Percentiles rank a stretch among this genome's conserved stretches.
phyloP scores from a whole-genome alignment of 2,113 vertebrate genomes.

The Puntigrus tetrazona region DNA sequence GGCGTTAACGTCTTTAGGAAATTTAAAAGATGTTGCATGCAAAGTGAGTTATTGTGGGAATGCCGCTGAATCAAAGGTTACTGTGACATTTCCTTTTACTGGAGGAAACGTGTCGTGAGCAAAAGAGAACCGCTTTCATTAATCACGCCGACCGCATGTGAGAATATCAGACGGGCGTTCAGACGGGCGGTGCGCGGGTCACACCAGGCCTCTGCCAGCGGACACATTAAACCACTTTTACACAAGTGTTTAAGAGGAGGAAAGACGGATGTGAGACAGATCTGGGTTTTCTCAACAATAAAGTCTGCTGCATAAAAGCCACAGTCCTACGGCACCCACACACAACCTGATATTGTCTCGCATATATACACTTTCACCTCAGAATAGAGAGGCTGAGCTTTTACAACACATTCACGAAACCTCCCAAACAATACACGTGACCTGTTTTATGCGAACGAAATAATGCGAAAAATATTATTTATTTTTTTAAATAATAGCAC shows the following conservation, averaged over 20 bases:
- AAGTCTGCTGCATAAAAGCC: slow-evolving; percentile 1
- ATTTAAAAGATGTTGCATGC: not conserved
- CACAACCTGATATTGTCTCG: not conserved
- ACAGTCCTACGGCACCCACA: not conserved
- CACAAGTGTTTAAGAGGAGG: slow-evolving; percentile 18
- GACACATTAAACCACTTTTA: slow-evolving; percentile 32
- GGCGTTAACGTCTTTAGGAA: not conserved
- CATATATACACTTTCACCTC: not conserved
- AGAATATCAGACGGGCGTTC: slow-evolving; percentile 18
- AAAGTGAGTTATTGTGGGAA: slow-evolving; percentile 16
- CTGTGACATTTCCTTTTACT: slow-evolving; percentile 18
- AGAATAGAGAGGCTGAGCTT: not conserved
- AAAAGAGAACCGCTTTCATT: not conserved
- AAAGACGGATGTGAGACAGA: slow-evolving; percentile 7
- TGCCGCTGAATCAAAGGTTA: not conserved
- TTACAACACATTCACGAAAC: not conserved
- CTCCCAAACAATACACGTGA: not conserved
- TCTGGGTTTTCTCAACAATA: slow-evolving; percentile 2
- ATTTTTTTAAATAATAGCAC: too few relatives aligned
- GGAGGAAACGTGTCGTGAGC: not conserved
- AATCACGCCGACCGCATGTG: slow-evolving; percentile 25
- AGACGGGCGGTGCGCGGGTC: slow-evolving; percentile 18
- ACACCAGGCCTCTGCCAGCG: not conserved
- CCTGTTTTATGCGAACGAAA: not conserved
- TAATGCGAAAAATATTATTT: too few relatives aligned